Conservation (phyloP, 2,888 invertebrate genomes). For the Calameuta pallipes region DNA sequence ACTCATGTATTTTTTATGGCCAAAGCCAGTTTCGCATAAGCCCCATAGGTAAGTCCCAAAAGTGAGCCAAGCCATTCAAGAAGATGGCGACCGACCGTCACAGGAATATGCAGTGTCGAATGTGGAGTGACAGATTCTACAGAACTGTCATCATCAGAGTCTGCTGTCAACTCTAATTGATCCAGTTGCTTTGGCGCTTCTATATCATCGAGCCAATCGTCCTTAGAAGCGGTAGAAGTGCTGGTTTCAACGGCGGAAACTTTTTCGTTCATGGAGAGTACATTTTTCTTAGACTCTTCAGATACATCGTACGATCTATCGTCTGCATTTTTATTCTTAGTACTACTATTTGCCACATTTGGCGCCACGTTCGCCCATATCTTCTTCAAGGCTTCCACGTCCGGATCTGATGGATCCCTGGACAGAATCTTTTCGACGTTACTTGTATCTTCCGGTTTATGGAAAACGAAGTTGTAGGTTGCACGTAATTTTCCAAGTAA, state of each 20-base stretch:
- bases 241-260: not conserved
- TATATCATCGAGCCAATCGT: constrained; percentile 31
- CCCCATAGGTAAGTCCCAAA: constrained; percentile 41
- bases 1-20: constrained; percentile 18
- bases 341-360: not conserved
- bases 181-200: constrained; percentile 37
- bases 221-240: not conserved
- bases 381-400: constrained; percentile 25
- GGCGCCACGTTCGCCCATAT: constrained; percentile 16
- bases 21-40: constrained; percentile 40
- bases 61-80: constrained; percentile 51
- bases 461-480: constrained; percentile 55
- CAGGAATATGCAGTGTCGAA: constrained; percentile 39
- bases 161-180: constrained; percentile 33
- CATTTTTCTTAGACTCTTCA: constrained; percentile 7
- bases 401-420: constrained; percentile 26
- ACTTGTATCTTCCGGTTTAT: constrained; percentile 45
- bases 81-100: constrained; percentile 43
- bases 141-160: constrained; percentile 27
- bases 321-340: not conserved
- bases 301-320: not conserved
- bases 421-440: constrained; percentile 46
- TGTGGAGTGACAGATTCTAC: constrained; percentile 33
- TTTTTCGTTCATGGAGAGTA: constrained; percentile 3
- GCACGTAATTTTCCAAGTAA: constrained; percentile 53